Evolutionary conservation across 2,113 vertebrate species (phyloP).

Genomic region (Scomber scombrus): DNA sequence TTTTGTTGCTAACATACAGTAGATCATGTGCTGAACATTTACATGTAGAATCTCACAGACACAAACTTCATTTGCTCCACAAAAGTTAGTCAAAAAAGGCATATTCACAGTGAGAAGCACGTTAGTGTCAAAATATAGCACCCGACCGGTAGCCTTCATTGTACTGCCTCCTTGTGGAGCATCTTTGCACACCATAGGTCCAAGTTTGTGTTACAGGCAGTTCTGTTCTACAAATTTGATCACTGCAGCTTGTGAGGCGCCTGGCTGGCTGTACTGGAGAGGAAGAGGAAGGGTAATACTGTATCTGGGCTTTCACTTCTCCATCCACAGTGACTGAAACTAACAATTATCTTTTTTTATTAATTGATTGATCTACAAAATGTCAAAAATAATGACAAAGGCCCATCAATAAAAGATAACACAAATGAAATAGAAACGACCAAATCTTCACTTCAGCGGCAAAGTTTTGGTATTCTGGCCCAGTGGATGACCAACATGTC

Average conservation of each 20-base stretch:
- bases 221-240: constrained; percentile 37
- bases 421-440: not conserved
- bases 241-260: constrained; percentile 24
- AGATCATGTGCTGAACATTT: constrained; percentile 30
- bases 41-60: constrained; percentile 22
- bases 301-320: not conserved
- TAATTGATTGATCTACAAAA: constrained; percentile 6
- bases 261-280: not conserved
- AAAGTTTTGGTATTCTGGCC: not conserved
- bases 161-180: not conserved
- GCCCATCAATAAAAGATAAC: not conserved
- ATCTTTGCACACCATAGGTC: not conserved
- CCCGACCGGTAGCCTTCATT: constrained; percentile 20
- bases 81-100: constrained; percentile 58
- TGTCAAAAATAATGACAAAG: not conserved
- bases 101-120: constrained; percentile 70
- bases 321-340: not conserved
- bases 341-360: not conserved
- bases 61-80: constrained; percentile 53
- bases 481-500: constrained; percentile 22
- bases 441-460: not conserved
- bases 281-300: constrained; percentile 18
- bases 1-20: constrained; percentile 27
- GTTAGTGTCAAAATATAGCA: constrained; percentile 60
- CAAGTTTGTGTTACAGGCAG: constrained; percentile 28